phyloP scores from a whole-genome alignment of 2,888 invertebrate species.

The Conomelus anceps region DNA sequence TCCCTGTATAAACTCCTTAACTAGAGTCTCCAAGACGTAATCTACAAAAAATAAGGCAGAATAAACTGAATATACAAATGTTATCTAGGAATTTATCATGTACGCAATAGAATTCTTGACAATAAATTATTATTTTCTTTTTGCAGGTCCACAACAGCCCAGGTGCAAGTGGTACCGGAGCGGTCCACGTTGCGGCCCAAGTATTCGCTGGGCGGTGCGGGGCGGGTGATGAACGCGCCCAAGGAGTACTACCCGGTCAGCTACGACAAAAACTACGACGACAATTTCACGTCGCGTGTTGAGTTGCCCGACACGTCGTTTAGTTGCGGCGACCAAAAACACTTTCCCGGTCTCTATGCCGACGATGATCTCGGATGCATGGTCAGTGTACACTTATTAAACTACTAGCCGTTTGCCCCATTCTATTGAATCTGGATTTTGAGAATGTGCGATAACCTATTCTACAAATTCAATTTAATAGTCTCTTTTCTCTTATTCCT shows the following conservation, averaged over 20 bases:
- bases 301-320: constrained; percentile 78
- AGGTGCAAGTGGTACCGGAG: constrained; percentile 39
- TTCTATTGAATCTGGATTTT: no score
- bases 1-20: no score
- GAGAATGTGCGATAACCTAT: no score
- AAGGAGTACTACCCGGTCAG: constrained; percentile 82
- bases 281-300: constrained; percentile 66
- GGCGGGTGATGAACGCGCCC: constrained; percentile 81
- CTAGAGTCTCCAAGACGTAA: no score
- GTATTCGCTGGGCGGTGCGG: constrained; percentile 40
- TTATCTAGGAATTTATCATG: no score
- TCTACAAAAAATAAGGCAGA: no score
- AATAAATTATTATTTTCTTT: neutral
- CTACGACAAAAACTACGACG: constrained; percentile 84
- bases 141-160: constrained; percentile 13
- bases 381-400: constrained; percentile 50
- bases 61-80: no score
- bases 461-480: no score
- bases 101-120: constrained; percentile 5
- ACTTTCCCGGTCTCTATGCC: constrained; percentile 82
- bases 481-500: no score
- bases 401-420: no score
- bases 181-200: constrained; percentile 36
- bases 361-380: constrained; percentile 84
- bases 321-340: constrained; percentile 81